Base-by-base conservation (phyloP, 2,888 invertebrate genomes). In the Papilio elwesi region DNA sequence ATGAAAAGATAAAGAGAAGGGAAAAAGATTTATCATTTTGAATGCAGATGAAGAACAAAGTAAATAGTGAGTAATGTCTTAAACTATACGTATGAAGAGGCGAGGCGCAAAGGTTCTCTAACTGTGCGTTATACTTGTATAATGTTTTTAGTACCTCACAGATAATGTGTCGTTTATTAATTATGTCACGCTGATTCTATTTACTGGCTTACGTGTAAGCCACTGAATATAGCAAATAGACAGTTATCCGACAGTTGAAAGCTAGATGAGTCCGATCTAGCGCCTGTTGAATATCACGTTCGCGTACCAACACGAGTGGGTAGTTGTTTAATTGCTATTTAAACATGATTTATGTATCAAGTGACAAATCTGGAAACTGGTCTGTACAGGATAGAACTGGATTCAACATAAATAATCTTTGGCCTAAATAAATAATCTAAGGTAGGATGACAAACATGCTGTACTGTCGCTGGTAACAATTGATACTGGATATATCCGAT, bases 241-340 rank as follows among this genome's bases (percentile, higher is more conserved):
- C 69, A 69, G 51, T 63, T 63, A 69, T 63, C 51, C 62, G 62
- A 43, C 62, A 16, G 43, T 62, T 62, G 69, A 69, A 52, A 59
- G n/a, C n/a, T n/a, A 38, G 13, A 38, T 6, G 43, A 59, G 59
- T 59, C n/a, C 36, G n/a, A 43, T 62, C 59, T 62, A 43, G 59
- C 59, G 59, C 43, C 43, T 36, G 12, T 43, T 43, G 6, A 15
- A 52, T 43, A 43, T 15, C 15, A 62, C 15, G 59, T 62, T 38
- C 59, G 59, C 59, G 43, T 62, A 62, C 59, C 6, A 10, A 7
- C 8, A 8, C 52, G 59, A 43, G 59, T 62, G 59, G 59, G 59
- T 62, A 62, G 59, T 59, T 59, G 59, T 62, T 62, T 62, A 62
- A 62, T 62, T 62, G 43, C 15, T 62, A 38, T 59, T 59, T 38